A percentile compares a stretch with the other conserved stretches of the same genome.
Conservation (phyloP, 2,797 vertebrate species). For the Orestias chungarensis region DNA sequence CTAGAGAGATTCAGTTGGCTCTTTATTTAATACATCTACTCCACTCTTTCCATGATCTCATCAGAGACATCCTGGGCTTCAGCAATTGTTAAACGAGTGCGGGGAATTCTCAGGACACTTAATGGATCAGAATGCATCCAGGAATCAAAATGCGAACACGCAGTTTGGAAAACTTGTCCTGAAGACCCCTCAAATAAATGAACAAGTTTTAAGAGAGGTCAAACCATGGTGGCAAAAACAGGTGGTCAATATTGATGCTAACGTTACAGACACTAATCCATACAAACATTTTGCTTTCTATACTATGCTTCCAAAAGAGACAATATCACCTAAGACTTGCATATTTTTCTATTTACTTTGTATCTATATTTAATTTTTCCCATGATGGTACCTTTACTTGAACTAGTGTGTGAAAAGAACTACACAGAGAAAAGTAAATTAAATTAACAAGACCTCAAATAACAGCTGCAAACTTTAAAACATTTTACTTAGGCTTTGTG, state of each 20-base stretch:
- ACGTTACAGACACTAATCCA: not conserved
- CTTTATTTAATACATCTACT: not conserved
- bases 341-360: not conserved
- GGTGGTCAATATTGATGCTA: not conserved
- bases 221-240: not conserved
- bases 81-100: conserved; percentile 4
- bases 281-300: not conserved
- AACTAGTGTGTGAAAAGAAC: not conserved
- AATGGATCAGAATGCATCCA: conserved; percentile 1
- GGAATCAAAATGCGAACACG: not conserved
- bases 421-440: not conserved
- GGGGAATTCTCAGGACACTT: conserved; percentile 7
- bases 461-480: not conserved
- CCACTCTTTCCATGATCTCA: conserved; percentile 4
- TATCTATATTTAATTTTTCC: not conserved
- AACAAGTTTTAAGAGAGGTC: not conserved
- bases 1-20: conserved; percentile 8
- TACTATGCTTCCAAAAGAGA: not conserved
- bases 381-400: not conserved
- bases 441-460: not conserved
- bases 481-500: not conserved
- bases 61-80: conserved; percentile 2
- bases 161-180: not conserved
- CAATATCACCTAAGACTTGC: not conserved
- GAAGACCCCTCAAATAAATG: conserved; percentile 1